phyloP scores from a whole-genome alignment of 2,113 vertebrate species.

The Tragelaphus strepsiceros region DNA sequence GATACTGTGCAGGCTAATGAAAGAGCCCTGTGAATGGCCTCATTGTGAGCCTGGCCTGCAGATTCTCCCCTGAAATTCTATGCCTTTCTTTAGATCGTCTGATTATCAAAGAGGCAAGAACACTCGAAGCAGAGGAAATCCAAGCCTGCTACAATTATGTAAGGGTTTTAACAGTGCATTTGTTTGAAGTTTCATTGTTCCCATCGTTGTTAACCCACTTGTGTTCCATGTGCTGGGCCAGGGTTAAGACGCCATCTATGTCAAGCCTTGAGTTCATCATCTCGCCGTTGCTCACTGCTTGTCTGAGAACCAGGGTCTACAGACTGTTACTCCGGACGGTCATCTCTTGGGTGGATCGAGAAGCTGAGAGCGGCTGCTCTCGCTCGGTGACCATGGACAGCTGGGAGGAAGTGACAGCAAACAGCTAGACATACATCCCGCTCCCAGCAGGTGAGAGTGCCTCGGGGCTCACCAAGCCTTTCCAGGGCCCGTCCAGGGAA shows the following conservation, averaged over 20 bases:
- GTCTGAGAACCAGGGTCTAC: slow-evolving; percentile 58
- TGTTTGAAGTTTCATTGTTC: slow-evolving; percentile 65
- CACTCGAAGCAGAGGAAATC: slow-evolving; percentile 80
- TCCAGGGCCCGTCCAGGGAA: background rate
- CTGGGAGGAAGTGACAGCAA: slow-evolving; percentile 18
- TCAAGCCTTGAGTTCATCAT: slow-evolving; percentile 65
- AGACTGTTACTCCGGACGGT: slow-evolving; percentile 54
- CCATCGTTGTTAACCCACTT: slow-evolving; percentile 62
- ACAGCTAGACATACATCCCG: background rate
- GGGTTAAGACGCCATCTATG: slow-evolving; percentile 66
- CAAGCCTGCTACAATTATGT: slow-evolving; percentile 79
- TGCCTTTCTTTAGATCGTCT: slow-evolving; percentile 78
- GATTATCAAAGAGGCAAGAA: slow-evolving; percentile 81
- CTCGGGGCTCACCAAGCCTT: background rate
- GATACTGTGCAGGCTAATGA: slow-evolving; percentile 77
- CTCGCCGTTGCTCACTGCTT: background rate
- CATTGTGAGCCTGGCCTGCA: slow-evolving; percentile 72
- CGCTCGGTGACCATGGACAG: slow-evolving; percentile 43
- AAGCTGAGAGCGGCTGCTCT: slow-evolving; percentile 48
- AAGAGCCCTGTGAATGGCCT: slow-evolving; percentile 77
- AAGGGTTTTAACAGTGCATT: slow-evolving; percentile 75
- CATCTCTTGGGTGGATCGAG: slow-evolving; percentile 30
- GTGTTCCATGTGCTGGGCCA: slow-evolving; percentile 67
- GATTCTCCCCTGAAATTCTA: slow-evolving; percentile 80
- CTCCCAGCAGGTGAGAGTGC: slow-evolving; percentile 3